Base-by-base conservation (phyloP, 2,113 vertebrate species). In the Aptenodytes patagonicus region DNA sequence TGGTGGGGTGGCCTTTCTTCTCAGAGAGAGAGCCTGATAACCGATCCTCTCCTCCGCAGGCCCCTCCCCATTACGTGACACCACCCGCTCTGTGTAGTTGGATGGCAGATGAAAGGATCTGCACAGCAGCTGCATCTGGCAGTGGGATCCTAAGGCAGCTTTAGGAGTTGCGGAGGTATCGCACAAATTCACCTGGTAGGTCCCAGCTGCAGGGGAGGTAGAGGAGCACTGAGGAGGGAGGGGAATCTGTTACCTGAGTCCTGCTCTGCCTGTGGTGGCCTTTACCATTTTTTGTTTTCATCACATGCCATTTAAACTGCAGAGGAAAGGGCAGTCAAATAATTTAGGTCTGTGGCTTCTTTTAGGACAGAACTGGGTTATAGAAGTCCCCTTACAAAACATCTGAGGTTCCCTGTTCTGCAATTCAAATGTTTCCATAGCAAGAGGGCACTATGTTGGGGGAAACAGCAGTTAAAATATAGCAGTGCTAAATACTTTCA, bases 41-140 rank as follows among this genome's bases (percentile, higher is more conserved):
- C 47, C 29, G 32, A 75, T 70, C 46, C 17, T 76, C 38, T 75
- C 54, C 36, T 71, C 73, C 0, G 0, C 61, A 82, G 65, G 28
- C 55, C 77, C 81, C 54, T 75, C 57, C 81, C 36, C 57, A 14
- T 29, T 71, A 52, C 31, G 12, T 3, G 2, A 61, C 19, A 72
- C 78, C 66, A 90, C 92, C 89, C 26, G 11, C 70, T 91, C 57
- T 14, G 9, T 38, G 34, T 40, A 90, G 83, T 0, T 81, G 61
- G 81, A 69, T 83, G 62, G 66, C 83, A 83, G 76, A 88, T 95
- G 42, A 92, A 94, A 93, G 65, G 61, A 83, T 87, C 68, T 94
- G n/a, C 44, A 89, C 31, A 89, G 65, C 70, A 95, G 69, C 65
- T 82, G 47, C 65, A 49, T 49, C 84, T 96, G 96, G 81, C 70